Percentiles rank a stretch among this genome's conserved stretches.
Evolutionary conservation across 2,113 vertebrate species (phyloP).

Genomic region (Pimephales promelas): DNA sequence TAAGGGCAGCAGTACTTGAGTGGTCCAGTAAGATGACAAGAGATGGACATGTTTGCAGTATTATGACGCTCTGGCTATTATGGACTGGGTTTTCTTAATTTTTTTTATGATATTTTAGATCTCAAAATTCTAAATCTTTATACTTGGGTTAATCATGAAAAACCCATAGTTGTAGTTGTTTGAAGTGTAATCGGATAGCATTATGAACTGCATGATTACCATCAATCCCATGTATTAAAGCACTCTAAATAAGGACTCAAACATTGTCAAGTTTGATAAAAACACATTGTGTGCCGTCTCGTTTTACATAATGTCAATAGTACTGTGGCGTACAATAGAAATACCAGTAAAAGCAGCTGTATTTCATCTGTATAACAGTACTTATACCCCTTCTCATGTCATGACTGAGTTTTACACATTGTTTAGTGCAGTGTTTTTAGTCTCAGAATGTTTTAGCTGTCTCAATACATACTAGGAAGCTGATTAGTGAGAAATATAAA

Average conservation of each 20-base stretch:
- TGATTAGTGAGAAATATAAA: too few relatives aligned
- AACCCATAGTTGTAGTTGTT: not conserved
- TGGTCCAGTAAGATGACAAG: constrained; percentile 44
- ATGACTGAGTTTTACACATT: not conserved
- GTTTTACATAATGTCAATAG: too few relatives aligned
- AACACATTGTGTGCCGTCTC: too few relatives aligned
- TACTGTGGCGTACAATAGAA: too few relatives aligned
- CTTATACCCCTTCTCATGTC: not conserved
- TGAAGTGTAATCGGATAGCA: too few relatives aligned
- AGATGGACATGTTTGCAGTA: not conserved
- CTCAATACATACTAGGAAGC: too few relatives aligned
- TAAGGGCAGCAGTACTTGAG: constrained; percentile 68
- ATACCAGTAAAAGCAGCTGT: not conserved
- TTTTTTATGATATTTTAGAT: not conserved
- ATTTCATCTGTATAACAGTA: not conserved
- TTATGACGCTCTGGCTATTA: not conserved
- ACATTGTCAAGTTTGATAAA: too few relatives aligned
- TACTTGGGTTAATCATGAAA: not conserved
- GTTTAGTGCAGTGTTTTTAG: not conserved
- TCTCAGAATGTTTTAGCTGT: too few relatives aligned
- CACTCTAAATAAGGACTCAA: too few relatives aligned
- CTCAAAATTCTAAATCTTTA: not conserved
- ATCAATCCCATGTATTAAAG: too few relatives aligned
- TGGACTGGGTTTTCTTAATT: not conserved
- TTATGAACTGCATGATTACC: too few relatives aligned